phyloP scores from a whole-genome alignment of 2,888 invertebrate genomes.

The Cephus spinipes region DNA sequence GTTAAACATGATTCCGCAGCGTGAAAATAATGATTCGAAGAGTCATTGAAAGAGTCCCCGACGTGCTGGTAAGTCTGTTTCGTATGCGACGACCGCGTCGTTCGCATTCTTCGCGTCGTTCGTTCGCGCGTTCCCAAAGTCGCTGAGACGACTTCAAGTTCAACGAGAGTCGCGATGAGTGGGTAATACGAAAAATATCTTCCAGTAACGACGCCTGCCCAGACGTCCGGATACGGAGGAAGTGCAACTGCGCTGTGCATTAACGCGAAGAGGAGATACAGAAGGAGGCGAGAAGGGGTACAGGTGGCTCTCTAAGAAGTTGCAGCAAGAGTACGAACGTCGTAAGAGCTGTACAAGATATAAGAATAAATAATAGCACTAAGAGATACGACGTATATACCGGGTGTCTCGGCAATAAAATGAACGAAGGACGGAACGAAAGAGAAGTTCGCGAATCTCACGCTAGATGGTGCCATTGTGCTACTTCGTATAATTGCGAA shows the following conservation, averaged over 20 bases:
- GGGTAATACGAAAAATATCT: neutral
- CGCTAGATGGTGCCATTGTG: slow-evolving; percentile 11
- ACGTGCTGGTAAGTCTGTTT: neutral
- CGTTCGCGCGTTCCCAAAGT: neutral
- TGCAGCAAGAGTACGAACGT: neutral
- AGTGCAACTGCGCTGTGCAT: neutral
- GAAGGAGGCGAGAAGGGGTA: neutral
- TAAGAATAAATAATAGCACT: neutral
- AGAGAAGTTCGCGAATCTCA: neutral
- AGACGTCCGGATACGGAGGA: neutral
- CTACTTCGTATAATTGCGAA: slow-evolving; percentile 6
- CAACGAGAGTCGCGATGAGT: neutral
- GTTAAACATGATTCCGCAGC: neutral
- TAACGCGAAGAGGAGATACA: neutral
- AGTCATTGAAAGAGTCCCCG: neutral
- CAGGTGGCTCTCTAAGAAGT: neutral
- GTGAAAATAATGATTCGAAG: neutral
- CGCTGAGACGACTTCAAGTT: neutral
- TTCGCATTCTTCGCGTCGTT: too few relatives aligned
- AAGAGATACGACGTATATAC: neutral
- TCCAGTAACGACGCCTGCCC: neutral
- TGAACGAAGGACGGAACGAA: neutral
- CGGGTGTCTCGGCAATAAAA: neutral
- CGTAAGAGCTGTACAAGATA: neutral
- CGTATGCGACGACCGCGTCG: neutral